Base-by-base conservation (phyloP, 1,140 invertebrate species). In the Pemphigus obesinymphae region DNA sequence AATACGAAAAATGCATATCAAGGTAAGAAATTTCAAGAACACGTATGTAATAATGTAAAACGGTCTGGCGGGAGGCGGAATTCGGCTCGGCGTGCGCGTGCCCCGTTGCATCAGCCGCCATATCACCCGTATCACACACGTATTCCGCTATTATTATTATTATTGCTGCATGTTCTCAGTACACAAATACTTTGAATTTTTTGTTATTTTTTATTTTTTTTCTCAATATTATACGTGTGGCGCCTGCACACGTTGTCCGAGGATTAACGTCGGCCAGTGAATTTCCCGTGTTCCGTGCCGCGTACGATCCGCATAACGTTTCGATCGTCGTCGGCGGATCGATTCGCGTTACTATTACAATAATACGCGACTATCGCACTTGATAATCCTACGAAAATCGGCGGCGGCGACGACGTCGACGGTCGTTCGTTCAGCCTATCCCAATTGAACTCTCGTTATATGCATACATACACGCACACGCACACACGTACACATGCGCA, bases 391-490 rank as follows among this genome's bases (percentile, higher is more conserved):
- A 50, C 63, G n/a, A 72, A 45, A 23, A 1, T 6, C 68, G 23
- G 5, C 15, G 31, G 0, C 63, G 34, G 17, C 61, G 31, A 17
- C 31, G 29, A 5, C 13, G 11, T n/a, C 20, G 40, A 31, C 55
- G 3, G 26, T 31, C 26, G 31, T 63, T 20, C 10, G 31, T 63
- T 20, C 10, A 31, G 73, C 50, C 73, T 78, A 78, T 55, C 50
- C 50, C 73, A 58, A 58, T 78, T 23, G 73, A 58, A 78, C 53
- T 58, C 13, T 58, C 29, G 73, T 78, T 78, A 37, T 40, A 50
- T 45, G 43, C 29, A 61, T 11, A 55, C 7, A 1, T 2, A 17
- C 29, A 63, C 61, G 6, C 17, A 7, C 6, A 11, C 8, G 20
- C 10, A n/a, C 34, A 37, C n/a, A 23, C 43, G 11, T 50, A 31